phyloP scores from a whole-genome alignment of 2,797 vertebrate genomes.

The Myotis findleyi region DNA sequence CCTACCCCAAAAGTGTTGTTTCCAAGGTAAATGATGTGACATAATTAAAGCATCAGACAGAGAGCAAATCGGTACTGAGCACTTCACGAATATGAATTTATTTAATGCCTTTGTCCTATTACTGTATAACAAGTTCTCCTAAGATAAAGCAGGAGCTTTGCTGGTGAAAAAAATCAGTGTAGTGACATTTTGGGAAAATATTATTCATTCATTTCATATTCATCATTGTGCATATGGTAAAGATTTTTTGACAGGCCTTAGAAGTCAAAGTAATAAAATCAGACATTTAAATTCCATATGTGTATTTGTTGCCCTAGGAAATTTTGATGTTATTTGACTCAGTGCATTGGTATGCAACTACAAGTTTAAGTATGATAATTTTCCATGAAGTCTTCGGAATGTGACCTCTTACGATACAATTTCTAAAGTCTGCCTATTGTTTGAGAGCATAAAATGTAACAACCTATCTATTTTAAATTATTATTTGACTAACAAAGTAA shows the following conservation, averaged over 20 bases:
- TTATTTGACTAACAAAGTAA: neutral
- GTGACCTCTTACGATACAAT: conserved; percentile 41
- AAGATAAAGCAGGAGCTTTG: neutral
- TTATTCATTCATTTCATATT: conserved; percentile 60
- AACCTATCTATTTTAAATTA: neutral
- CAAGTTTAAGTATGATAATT: conserved; percentile 67
- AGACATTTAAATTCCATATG: conserved; percentile 39
- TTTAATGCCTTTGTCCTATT: neutral
- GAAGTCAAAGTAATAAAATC: conserved; percentile 44
- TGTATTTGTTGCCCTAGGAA: conserved; percentile 44
- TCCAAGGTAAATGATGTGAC: conserved; percentile 28
- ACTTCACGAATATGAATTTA: neutral
- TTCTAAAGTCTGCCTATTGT: neutral
- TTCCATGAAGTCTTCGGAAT: conserved; percentile 19
- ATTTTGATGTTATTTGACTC: conserved; percentile 68
- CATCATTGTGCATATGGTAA: conserved; percentile 63
- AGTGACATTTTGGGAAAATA: conserved; percentile 40
- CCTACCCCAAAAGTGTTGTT: neutral
- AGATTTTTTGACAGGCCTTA: conserved; percentile 58
- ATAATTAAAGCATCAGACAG: conserved; percentile 43
- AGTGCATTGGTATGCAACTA: conserved; percentile 50
- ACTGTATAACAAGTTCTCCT: neutral
- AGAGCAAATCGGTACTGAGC: neutral
- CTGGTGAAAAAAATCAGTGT: neutral
- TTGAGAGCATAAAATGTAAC: neutral